Percentiles rank a stretch among this genome's conserved stretches.
These are phyloP conservation scores for Drosophila pegasa DNA, from an alignment of 2,888 invertebrate species.

Conservation along the genomic window DNA sequence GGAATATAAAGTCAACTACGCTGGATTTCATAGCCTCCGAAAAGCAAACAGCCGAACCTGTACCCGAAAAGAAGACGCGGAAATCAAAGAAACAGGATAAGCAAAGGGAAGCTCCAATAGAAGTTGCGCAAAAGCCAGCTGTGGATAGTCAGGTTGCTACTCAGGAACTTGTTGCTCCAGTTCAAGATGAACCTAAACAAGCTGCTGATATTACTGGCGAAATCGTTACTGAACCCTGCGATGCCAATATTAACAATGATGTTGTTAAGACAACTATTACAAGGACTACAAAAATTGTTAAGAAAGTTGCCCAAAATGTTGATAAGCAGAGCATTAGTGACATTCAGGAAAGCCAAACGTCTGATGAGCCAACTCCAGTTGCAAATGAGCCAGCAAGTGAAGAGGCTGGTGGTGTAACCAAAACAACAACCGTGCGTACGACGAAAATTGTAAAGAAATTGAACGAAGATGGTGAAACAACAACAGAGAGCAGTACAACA, in stretches of 20 bases:
- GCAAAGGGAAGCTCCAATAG: not conserved
- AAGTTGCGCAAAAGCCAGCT: not conserved
- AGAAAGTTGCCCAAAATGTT: slow-evolving; percentile 73
- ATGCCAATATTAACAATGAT: slow-evolving; percentile 52
- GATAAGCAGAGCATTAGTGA: slow-evolving; percentile 47
- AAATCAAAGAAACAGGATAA: slow-evolving; percentile 36
- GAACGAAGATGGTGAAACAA: slow-evolving; percentile 71
- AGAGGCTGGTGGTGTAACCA: slow-evolving; percentile 69
- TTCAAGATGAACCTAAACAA: slow-evolving; percentile 11
- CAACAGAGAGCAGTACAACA: slow-evolving; percentile 64
- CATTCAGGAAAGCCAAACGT: slow-evolving; percentile 17
- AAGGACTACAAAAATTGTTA: slow-evolving; percentile 80
- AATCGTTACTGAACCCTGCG: slow-evolving; percentile 10
- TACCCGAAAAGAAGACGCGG: slow-evolving; percentile 28
- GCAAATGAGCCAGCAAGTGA: slow-evolving; percentile 32
- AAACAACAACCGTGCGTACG: slow-evolving; percentile 82
- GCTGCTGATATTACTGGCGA: slow-evolving; percentile 4
- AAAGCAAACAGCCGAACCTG: slow-evolving; percentile 22
- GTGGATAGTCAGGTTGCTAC: not conserved
- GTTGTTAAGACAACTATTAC: slow-evolving; percentile 79
- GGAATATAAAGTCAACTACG: slow-evolving; percentile 38
- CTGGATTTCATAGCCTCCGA: slow-evolving; percentile 63
- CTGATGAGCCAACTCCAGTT: slow-evolving; percentile 12
- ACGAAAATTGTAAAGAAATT: slow-evolving; percentile 81
- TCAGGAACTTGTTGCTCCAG: slow-evolving; percentile 12